Evolutionary conservation across 2,113 vertebrate species (phyloP), one percentile per base, ranked within the genome.

Genomic region (Copsychus sechellarum): DNA sequence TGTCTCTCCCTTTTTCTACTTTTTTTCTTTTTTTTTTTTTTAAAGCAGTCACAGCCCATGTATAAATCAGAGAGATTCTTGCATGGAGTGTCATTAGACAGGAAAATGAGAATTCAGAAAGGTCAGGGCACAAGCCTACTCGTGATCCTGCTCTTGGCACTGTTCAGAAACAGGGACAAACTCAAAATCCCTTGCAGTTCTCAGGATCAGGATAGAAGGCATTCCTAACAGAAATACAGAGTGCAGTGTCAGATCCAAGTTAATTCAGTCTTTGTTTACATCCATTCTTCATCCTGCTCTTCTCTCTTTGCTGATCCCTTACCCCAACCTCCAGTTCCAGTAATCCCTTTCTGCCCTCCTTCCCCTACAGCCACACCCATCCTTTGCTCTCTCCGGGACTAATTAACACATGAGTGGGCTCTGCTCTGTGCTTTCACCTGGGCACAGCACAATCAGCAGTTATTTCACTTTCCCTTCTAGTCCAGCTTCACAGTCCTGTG

Each of bases 81-180:
- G 25, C 64, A 54, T 45, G 20, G 34, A 40, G 61, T 57, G 60
- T 64, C 79, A 71, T 83, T 92, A 96, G 79, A 34, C 18, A 67
- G 43, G 64, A 92, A 94, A 92, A 92, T 42, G 31, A 56, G 65
- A 92, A 92, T 86, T 92, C 60, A 26, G 57, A 90, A 92, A 96
- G 92, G 76, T 95, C 87, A 48, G 76, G 76, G 43, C 76, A 86
- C 0, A 14, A 87, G 88, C 76, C 24, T 57, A 11, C 69, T 83
- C 34, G 13, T 34, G 88, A 86, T 83, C 76, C 82, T 60, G 76
- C 88, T 81, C 74, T 36, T 54, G 71, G 90, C 87, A 73, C 45
- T 73, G 48, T 29, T 87, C 78, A 86, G 66, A 85, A 28, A 72
- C 47, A 65, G 20, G 31, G 66, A 28, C 86, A 94, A 89, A 42